Base-by-base conservation (phyloP, 2,888 invertebrate species). In the Clepsis dumicolana region DNA sequence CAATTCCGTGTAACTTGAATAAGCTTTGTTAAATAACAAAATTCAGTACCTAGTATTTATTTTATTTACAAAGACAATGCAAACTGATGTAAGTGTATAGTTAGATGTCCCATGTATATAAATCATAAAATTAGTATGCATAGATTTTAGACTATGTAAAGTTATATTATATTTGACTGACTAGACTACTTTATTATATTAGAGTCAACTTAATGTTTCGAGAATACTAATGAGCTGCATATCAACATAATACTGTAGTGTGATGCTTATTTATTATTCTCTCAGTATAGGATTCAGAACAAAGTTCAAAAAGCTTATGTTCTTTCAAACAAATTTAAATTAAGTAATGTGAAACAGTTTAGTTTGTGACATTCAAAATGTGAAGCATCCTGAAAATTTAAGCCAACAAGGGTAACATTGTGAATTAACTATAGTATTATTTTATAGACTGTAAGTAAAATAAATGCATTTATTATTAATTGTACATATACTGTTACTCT, bases 401-500 rank as follows among this genome's bases (percentile, higher is more conserved):
- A 35, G 29, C 38, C 57, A 35, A 57, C 57, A 57, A 57, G n/a
- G 41, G 50, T 29, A 50, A 56, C 62, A 35, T 16, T 57, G 62
- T 67, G 38, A 63, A 68, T 63, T 38, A 44, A 60, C 29, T 25
- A 21, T 41, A 65, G 64, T 72, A 70, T 65, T 67, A 70, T 71
- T 21, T 60, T 61, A 61, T 67, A 72, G 70, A 62, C 69, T 70
- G 69, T 73, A 65, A 72, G 70, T 63, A 70, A 74, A 75, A 75
- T 73, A 77, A 77, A 80, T 74, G 82, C 82, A 82, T 84, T 83
- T 84, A 83, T 74, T 77, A 77, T 73, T 75, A 73, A 68, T 61
- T 81, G 80, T 82, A 80, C 70, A 80, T 81, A 81, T 74, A 75
- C 61, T 72, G 69, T 62, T 65, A 68, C 72, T 65, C 66, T 57